phyloP scores from a whole-genome alignment of 2,888 invertebrate species.

The Chaetogeoica ovagalla region DNA sequence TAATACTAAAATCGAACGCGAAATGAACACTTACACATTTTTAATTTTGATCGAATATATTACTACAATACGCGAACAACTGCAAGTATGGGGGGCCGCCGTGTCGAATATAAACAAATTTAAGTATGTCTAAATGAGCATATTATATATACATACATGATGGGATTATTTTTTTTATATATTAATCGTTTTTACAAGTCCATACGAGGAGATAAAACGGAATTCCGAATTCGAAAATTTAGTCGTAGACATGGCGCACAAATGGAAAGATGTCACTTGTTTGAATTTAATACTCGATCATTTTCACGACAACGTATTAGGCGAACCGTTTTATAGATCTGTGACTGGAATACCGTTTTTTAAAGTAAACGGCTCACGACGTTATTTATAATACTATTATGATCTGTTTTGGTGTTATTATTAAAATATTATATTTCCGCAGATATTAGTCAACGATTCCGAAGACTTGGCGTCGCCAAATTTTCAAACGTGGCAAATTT shows the following conservation, averaged over 20 bases:
- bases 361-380: constrained; percentile 17
- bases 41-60: neutral
- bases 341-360: constrained; percentile 38
- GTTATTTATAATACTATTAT: neutral
- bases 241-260: constrained; percentile 25
- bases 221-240: constrained; percentile 47
- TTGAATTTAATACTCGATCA: constrained; percentile 41
- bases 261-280: constrained; percentile 43
- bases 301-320: constrained; percentile 27
- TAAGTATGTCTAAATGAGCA: constrained; percentile 2
- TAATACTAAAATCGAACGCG: neutral
- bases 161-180: neutral
- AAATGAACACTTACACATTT: constrained; percentile 5
- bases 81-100: neutral
- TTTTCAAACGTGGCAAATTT: constrained; percentile 64
- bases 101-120: constrained; percentile 8
- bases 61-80: neutral
- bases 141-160: neutral
- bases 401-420: neutral
- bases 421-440: constrained; percentile 49
- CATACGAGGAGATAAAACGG: constrained; percentile 6
- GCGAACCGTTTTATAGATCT: constrained; percentile 23
- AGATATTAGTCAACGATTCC: constrained; percentile 66
- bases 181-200: constrained; percentile 18
- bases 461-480: constrained; percentile 71